phyloP scores from a whole-genome alignment of 2,888 invertebrate genomes.

The Adelphocoris suturalis region DNA sequence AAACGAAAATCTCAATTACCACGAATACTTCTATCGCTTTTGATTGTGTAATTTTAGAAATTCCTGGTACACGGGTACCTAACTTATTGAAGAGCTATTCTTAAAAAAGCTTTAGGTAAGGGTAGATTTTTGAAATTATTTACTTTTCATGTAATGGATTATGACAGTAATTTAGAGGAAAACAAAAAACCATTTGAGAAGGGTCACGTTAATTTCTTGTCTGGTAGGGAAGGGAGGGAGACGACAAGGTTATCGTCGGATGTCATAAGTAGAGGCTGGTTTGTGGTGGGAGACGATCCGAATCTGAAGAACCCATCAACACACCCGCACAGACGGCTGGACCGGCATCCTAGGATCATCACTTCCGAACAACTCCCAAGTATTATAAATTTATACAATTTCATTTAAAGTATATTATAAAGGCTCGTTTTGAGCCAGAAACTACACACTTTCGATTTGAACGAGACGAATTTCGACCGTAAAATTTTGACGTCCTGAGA shows the following conservation, averaged over 20 bases:
- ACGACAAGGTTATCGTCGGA: constrained; percentile 2
- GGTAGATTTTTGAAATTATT: too few species aligned
- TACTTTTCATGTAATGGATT: too few species aligned
- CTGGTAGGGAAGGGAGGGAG: neutral
- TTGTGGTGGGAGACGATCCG: neutral
- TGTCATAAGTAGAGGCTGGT: neutral
- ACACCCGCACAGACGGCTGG: neutral
- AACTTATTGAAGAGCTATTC: too few species aligned
- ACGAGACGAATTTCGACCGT: neutral
- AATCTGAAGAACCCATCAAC: neutral
- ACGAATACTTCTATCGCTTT: too few species aligned
- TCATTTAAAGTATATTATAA: neutral
- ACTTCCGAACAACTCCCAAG: neutral
- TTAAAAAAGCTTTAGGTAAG: too few species aligned
- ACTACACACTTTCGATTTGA: neutral
- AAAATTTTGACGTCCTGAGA: neutral
- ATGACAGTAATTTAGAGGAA: too few species aligned
- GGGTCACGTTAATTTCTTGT: neutral
- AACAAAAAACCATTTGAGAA: neutral
- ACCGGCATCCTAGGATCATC: neutral
- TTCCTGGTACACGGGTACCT: too few species aligned
- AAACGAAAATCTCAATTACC: too few species aligned
- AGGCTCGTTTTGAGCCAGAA: neutral
- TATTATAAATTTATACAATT: neutral
- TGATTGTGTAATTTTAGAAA: too few species aligned